Evolutionary conservation across 2,113 vertebrate genomes (phyloP).

Genomic region (Onychostruthus taczanowskii): DNA sequence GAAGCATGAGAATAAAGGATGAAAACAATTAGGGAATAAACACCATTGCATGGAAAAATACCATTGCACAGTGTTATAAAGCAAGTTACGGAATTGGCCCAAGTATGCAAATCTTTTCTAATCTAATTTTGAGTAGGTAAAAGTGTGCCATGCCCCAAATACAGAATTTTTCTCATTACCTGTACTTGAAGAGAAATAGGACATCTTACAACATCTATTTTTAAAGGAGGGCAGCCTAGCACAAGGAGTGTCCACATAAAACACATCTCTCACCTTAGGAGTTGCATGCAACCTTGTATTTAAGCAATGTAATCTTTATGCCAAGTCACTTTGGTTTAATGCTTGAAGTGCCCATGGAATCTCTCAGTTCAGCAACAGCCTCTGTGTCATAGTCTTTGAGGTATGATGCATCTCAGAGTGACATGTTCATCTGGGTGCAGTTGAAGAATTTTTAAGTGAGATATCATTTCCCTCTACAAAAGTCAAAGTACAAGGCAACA

Average conservation of each 20-base stretch:
- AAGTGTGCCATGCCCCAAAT: not conserved
- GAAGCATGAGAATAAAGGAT: not conserved
- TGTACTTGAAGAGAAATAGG: not conserved
- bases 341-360: not conserved
- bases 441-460: not conserved
- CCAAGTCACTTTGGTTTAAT: not conserved
- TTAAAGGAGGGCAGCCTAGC: not conserved
- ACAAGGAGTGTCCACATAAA: not conserved
- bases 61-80: not conserved
- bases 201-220: not conserved
- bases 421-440: not conserved
- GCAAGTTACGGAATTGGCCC: not conserved
- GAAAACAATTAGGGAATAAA: not conserved
- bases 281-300: not conserved
- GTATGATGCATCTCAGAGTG: not conserved
- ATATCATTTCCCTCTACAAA: not conserved
- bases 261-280: not conserved
- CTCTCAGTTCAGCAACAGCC: not conserved
- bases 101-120: not conserved
- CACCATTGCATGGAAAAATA: not conserved
- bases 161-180: not conserved
- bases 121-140: not conserved
- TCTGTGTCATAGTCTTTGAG: not conserved
- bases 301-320: not conserved
- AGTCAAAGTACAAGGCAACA: not conserved